phyloP scores from a whole-genome alignment of 1,140 invertebrate species.

The Drosophila pachea region DNA sequence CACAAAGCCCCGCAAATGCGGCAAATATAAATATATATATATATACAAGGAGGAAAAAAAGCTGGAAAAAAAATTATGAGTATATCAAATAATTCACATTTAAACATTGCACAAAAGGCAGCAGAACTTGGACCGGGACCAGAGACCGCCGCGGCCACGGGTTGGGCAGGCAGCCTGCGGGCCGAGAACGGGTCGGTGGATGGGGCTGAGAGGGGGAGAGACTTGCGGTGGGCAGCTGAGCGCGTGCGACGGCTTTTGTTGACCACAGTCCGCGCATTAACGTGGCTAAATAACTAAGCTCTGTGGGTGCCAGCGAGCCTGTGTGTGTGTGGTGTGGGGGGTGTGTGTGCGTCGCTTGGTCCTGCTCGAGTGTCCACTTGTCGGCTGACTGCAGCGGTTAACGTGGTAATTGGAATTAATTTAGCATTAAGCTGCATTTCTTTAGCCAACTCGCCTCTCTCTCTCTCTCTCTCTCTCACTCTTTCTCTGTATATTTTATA shows the following conservation, averaged over 20 bases:
- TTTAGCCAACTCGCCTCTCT: slow-evolving; percentile 57
- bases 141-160: not conserved
- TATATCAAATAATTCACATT: slow-evolving; percentile 69
- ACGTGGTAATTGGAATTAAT: slow-evolving; percentile 75
- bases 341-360: slow-evolving; percentile 18
- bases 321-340: not conserved
- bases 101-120: slow-evolving; percentile 60
- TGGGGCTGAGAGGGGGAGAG: slow-evolving; percentile 1
- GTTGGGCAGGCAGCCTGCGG: not conserved
- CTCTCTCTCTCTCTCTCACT: slow-evolving; percentile 8
- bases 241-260: slow-evolving; percentile 68
- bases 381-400: slow-evolving; percentile 17
- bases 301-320: not conserved
- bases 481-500: slow-evolving; percentile 55
- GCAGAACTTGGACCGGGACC: slow-evolving; percentile 18
- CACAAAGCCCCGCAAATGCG: slow-evolving; percentile 67
- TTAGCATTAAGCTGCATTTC: slow-evolving; percentile 76
- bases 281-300: slow-evolving; percentile 53
- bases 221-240: slow-evolving; percentile 26
- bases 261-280: slow-evolving; percentile 69
- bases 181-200: too few relatives aligned
- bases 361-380: slow-evolving; percentile 43
- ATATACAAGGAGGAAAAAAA: slow-evolving; percentile 2
- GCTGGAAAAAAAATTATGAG: slow-evolving; percentile 24
- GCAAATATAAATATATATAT: slow-evolving; percentile 26